These are phyloP conservation scores for Sarcophaga caerulescens DNA, from an alignment of 2,888 invertebrate species.

Conservation along the genomic window DNA sequence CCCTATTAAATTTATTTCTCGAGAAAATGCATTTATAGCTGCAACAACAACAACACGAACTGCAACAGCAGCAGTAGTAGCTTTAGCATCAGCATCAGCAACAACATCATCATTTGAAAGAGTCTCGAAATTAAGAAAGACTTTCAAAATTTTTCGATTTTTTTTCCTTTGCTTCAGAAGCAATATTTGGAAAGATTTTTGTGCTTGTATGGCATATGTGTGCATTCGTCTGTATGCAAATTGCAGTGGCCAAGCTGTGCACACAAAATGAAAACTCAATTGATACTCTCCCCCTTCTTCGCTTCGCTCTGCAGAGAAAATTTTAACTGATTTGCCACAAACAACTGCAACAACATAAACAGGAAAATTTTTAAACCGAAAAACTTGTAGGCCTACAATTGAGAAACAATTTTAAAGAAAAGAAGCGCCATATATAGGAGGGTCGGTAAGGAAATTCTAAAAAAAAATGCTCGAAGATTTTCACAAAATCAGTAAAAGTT, in stretches of 20 bases:
- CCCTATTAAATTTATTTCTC: background rate
- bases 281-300: conserved; percentile 66
- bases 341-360: conserved; percentile 18
- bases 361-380: conserved; percentile 13
- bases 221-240: conserved; percentile 45
- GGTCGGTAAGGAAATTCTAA: background rate
- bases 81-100: background rate
- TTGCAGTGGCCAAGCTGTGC: conserved; percentile 63
- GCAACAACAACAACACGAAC: background rate
- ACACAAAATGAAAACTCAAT: conserved; percentile 72
- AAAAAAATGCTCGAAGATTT: no score
- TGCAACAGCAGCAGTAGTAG: no score
- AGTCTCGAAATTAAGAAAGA: conserved; percentile 63
- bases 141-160: conserved; percentile 44
- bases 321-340: conserved; percentile 70
- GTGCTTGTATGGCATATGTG: conserved; percentile 50
- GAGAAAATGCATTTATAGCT: background rate
- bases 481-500: no score
- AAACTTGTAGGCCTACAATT: conserved; percentile 20
- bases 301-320: conserved; percentile 36
- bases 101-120: conserved; percentile 48
- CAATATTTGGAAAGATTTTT: conserved; percentile 48
- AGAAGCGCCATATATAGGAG: background rate
- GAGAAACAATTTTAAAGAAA: conserved; percentile 35
- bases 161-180: background rate